Conservation (phyloP, 1,140 invertebrate genomes). For the Gryon sp. region DNA sequence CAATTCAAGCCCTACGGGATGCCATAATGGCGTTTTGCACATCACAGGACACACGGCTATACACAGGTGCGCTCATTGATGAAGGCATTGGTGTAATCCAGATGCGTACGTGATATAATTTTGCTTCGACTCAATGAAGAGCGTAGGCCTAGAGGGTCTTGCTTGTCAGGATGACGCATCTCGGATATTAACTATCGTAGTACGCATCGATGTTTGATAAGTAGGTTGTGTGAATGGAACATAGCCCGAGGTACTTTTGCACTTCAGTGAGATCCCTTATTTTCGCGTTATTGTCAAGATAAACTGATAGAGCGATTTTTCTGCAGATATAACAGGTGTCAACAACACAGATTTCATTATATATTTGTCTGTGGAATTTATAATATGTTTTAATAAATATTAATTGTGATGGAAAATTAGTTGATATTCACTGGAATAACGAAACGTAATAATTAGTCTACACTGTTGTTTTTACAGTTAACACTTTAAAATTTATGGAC, state of each 20-base stretch:
- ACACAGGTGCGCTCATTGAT: conserved; percentile 49
- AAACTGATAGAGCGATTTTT: too few species aligned
- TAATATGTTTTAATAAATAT: too few species aligned
- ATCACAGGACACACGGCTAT: conserved; percentile 8
- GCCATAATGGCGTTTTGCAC: conserved; percentile 32
- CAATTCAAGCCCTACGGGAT: conserved; percentile 37
- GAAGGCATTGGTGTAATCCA: conserved; percentile 48
- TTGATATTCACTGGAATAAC: too few species aligned
- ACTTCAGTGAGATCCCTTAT: conserved; percentile 1
- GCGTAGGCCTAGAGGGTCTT: conserved; percentile 39
- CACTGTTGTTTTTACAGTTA: too few species aligned
- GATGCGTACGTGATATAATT: conserved; percentile 68
- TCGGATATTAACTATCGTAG: conserved; percentile 60
- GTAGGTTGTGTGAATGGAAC: conserved; percentile 29
- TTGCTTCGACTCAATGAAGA: conserved; percentile 61
- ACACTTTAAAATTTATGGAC: too few species aligned
- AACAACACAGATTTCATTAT: too few species aligned
- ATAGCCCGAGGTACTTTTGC: conserved; percentile 20
- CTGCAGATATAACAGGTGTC: too few species aligned
- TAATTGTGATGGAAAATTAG: too few species aligned
- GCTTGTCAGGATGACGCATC: conserved; percentile 59
- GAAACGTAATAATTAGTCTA: too few species aligned
- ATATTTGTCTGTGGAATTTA: too few species aligned
- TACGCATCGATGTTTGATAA: conserved; percentile 51
- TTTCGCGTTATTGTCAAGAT: too few species aligned